Evolutionary conservation across 1,140 invertebrate species (phyloP), one percentile per base, ranked within the genome.

Genomic region (Dendroctonus valens): DNA sequence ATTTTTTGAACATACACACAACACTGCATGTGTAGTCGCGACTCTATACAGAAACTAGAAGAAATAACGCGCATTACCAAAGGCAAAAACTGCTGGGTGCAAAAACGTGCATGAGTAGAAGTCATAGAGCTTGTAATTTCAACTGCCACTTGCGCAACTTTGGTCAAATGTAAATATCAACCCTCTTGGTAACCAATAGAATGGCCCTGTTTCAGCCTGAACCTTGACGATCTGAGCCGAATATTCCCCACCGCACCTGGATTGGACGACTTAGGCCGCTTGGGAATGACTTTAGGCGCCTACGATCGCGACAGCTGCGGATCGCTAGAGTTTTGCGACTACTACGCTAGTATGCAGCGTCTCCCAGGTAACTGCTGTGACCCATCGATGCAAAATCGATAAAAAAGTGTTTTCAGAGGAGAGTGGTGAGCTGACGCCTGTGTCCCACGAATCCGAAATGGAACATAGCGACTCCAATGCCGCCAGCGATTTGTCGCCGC

Each of bases 341-440:
- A 73, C 69, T 76, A 74, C 48, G 60, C 73, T 39, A 71, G 65
- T 46, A n/a, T 73, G 37, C 70, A 74, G 39, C 59, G 48, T 8
- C 64, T 5, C 14, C 44, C 49, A 50, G 58, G 58, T 50, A 40
- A 39, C 5, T 5, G 11, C 6, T 12, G 11, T 15, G 42, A 9
- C n/a, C n/a, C 42, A 11, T 11, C 1, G 8, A 4, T 48, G 46
- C 46, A 5, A 7, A 11, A 11, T 14, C 11, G 15, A 26, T 37
- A 3, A 53, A 53, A 53, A 55, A 5, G 5, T 39, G 4, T 38
- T 48, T 48, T 46, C 55, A 74, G 70, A 59, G 11, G 83, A 81
- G 74, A 85, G 83, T 75, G 84, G 84, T 15, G 83, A 85, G 69
- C 75, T 83, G 62, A 86, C 85, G 53, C 85, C 85, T 61, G 82